phyloP scores from a whole-genome alignment of 2,113 vertebrate genomes.

The Gallinago jamesoni region DNA sequence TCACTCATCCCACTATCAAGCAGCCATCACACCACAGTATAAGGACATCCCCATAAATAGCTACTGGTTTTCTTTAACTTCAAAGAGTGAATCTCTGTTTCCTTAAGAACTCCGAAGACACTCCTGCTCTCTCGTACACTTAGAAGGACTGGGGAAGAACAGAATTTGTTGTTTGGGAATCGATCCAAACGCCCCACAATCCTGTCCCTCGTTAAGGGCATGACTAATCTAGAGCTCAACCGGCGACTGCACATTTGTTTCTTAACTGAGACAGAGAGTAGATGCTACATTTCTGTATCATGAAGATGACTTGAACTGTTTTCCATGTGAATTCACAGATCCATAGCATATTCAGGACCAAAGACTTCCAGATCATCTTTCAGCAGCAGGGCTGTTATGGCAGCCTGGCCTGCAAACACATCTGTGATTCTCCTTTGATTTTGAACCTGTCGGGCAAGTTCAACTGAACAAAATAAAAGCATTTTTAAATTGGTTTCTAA shows the following conservation, averaged over 20 bases:
- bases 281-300: not conserved
- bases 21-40: not conserved
- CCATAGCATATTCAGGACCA: not conserved
- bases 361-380: not conserved
- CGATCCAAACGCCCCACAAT: accelerated
- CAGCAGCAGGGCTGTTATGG: not conserved
- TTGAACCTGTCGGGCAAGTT: not conserved
- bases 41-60: conserved; percentile 19
- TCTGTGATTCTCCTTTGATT: not conserved
- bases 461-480: not conserved
- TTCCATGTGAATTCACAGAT: not conserved
- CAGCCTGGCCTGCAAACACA: not conserved
- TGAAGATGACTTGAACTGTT: not conserved
- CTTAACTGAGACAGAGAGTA: accelerated
- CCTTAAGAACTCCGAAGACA: not conserved
- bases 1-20: not conserved
- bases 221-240: not conserved
- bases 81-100: not conserved
- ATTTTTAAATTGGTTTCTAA: not conserved
- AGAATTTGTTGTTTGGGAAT: not conserved
- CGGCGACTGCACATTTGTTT: not conserved
- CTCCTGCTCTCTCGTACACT: not conserved
- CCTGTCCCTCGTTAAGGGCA: not conserved
- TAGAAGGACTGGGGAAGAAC: not conserved
- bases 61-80: not conserved